Conservation (phyloP, 1,140 invertebrate genomes). For the Dreissena polymorpha region DNA sequence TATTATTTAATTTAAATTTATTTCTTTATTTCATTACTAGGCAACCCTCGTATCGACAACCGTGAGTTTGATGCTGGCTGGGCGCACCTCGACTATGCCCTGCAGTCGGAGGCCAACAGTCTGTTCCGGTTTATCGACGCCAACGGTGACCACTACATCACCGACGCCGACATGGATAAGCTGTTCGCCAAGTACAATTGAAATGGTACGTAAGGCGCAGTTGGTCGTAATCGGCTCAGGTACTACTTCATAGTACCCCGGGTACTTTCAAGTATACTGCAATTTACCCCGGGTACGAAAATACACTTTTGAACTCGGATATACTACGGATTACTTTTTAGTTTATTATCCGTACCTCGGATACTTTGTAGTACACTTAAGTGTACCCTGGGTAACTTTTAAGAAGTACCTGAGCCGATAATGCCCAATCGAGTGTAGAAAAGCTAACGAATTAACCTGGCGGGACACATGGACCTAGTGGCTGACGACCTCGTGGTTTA, state of each 20-base stretch:
- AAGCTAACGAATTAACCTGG: not conserved
- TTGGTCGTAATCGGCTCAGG: not conserved
- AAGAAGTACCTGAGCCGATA: too few relatives aligned
- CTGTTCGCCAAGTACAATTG: slow-evolving; percentile 53
- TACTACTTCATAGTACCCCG: not conserved
- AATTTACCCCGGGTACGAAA: too few relatives aligned
- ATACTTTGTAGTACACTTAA: too few relatives aligned
- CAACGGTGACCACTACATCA: slow-evolving; percentile 51
- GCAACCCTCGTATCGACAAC: slow-evolving; percentile 54
- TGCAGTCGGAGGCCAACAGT: slow-evolving; percentile 50
- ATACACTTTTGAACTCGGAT: too few relatives aligned
- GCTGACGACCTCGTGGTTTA: too few relatives aligned
- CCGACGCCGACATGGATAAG: slow-evolving; percentile 42
- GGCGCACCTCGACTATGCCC: slow-evolving; percentile 56
- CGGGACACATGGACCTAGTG: not conserved
- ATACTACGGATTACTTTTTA: too few relatives aligned
- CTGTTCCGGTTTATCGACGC: slow-evolving; percentile 54
- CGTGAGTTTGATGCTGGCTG: slow-evolving; percentile 64
- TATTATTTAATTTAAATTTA: too few relatives aligned
- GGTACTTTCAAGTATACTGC: too few relatives aligned
- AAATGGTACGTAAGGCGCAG: slow-evolving; percentile 55
- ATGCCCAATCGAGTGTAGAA: too few relatives aligned
- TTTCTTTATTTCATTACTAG: too few relatives aligned
- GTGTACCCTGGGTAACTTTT: too few relatives aligned
- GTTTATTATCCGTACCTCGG: too few relatives aligned